Evolutionary conservation across 1,140 invertebrate genomes (phyloP).

Genomic region (Calephelis nemesis): DNA sequence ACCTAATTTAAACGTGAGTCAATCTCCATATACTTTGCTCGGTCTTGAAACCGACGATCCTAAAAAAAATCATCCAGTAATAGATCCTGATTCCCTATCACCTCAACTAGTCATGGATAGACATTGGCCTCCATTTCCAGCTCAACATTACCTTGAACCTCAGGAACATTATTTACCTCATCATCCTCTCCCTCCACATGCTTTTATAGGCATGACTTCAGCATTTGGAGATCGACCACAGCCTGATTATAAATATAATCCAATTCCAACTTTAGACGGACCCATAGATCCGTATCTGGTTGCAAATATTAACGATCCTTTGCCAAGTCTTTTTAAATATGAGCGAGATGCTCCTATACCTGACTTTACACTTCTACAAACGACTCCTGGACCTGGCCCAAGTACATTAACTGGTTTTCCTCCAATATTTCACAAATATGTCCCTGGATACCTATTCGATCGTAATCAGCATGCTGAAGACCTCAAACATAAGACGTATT

Average conservation of each 20-base stretch:
- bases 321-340: slow-evolving; percentile 65
- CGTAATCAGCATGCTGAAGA: slow-evolving; percentile 66
- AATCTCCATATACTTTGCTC: slow-evolving; percentile 58
- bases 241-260: slow-evolving; percentile 67
- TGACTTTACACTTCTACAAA: slow-evolving; percentile 54
- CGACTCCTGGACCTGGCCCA: slow-evolving; percentile 54
- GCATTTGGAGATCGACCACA: slow-evolving; percentile 58
- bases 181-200: slow-evolving; percentile 59
- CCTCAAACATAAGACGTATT: slow-evolving; percentile 72
- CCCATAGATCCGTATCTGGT: slow-evolving; percentile 62
- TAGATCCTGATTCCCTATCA: slow-evolving; percentile 61
- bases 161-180: slow-evolving; percentile 53
- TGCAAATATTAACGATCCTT: slow-evolving; percentile 45
- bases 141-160: slow-evolving; percentile 66
- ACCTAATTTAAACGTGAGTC: slow-evolving; percentile 39
- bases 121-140: slow-evolving; percentile 70
- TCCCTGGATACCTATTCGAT: slow-evolving; percentile 69
- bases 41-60: slow-evolving; percentile 62
- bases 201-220: slow-evolving; percentile 68
- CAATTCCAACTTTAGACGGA: slow-evolving; percentile 59
- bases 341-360: slow-evolving; percentile 67
- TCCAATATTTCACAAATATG: slow-evolving; percentile 69
- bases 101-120: slow-evolving; percentile 57
- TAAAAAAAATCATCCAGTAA: slow-evolving; percentile 51
- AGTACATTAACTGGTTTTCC: slow-evolving; percentile 65